Conservation (phyloP, 2,888 invertebrate species). For the Drosophila sordidapex region DNA sequence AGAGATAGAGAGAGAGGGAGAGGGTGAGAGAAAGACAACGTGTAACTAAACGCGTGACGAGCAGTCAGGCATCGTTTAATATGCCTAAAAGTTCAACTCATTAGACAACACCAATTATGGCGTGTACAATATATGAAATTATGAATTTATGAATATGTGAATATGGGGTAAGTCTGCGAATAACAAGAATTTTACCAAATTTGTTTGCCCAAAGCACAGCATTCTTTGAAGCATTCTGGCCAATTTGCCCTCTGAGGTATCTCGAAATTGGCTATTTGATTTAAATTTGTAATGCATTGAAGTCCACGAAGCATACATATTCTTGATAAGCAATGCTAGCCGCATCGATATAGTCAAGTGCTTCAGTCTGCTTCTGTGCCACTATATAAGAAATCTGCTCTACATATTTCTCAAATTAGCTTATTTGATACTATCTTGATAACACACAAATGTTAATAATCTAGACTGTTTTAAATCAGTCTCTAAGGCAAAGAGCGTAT, state of each 20-base stretch:
- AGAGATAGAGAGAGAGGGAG: background rate
- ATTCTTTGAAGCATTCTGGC: background rate
- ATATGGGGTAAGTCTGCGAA: no score
- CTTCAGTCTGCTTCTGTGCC: no score
- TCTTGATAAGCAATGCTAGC: background rate
- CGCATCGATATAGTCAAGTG: no score
- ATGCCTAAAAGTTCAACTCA: constrained; percentile 22
- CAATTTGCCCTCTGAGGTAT: background rate
- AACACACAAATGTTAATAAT: no score
- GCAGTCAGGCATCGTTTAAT: constrained; percentile 21
- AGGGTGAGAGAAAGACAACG: background rate
- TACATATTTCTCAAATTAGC: no score
- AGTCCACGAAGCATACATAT: background rate
- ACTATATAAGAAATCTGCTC: no score
- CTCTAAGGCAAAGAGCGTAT: no score
- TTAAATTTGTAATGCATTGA: background rate
- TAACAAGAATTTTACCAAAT: background rate
- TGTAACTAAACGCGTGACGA: constrained; percentile 13
- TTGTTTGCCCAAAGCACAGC: background rate
- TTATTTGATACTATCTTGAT: no score
- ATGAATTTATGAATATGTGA: background rate
- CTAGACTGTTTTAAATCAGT: no score
- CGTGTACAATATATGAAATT: background rate
- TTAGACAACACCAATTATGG: constrained; percentile 9
- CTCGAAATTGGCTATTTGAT: background rate